Percentiles rank a stretch among this genome's conserved stretches.
These are phyloP conservation scores for Caenorhabditis angaria DNA, from an alignment of 2,888 invertebrate genomes.

Conservation along the genomic window DNA sequence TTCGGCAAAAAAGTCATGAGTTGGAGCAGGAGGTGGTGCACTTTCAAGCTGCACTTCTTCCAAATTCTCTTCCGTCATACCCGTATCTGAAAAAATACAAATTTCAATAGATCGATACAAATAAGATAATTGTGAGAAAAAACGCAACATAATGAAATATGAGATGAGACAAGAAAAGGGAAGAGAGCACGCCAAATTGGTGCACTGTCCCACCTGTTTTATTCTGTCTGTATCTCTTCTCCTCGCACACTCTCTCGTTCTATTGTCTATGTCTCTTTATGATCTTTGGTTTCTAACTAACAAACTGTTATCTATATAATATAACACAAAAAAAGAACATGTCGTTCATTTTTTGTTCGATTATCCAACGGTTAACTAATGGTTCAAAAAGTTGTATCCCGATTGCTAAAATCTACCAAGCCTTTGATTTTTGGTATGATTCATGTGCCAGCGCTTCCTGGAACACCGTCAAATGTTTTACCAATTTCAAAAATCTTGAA, in stretches of 20 bases:
- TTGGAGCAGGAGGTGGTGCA: too few species aligned
- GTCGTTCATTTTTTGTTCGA: too few species aligned
- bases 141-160: neutral
- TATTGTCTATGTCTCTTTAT: neutral
- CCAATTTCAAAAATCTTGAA: slow-evolving; percentile 54
- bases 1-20: neutral
- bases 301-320: slow-evolving; percentile 14
- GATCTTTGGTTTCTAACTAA: neutral
- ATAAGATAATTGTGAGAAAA: neutral
- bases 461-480: slow-evolving; percentile 53
- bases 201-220: slow-evolving; percentile 9
- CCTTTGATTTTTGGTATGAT: slow-evolving; percentile 68
- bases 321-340: slow-evolving; percentile 56
- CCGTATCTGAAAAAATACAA: too few species aligned
- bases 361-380: slow-evolving; percentile 52
- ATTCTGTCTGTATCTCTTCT: slow-evolving; percentile 5
- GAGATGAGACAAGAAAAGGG: too few species aligned
- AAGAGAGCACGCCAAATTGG: neutral
- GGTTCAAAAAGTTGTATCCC: slow-evolving; percentile 24
- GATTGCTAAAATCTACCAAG: slow-evolving; percentile 30
- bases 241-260: slow-evolving; percentile 8
- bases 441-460: slow-evolving; percentile 59
- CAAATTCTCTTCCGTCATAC: neutral
- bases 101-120: too few species aligned
- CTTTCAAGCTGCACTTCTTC: too few species aligned